Conservation (phyloP, 2,797 vertebrate species). For the Limnodromus scolopaceus region DNA sequence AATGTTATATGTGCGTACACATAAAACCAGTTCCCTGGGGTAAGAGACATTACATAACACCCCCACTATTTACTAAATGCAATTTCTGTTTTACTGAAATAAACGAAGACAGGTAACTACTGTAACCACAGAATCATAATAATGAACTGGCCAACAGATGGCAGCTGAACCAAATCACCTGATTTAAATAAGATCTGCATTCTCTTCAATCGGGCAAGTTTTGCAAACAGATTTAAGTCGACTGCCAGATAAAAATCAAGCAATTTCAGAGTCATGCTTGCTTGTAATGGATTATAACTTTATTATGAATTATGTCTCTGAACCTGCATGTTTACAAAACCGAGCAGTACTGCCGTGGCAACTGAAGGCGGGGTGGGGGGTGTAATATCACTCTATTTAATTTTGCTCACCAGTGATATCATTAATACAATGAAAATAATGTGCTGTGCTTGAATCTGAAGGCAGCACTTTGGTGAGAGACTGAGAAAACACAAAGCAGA, state of each 20-base stretch:
- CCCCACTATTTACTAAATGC: constrained; percentile 71
- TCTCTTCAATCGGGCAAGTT: constrained; percentile 60
- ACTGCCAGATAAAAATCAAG: constrained; percentile 73
- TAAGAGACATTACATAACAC: constrained; percentile 68
- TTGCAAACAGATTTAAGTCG: constrained; percentile 76
- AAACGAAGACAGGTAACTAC: constrained; percentile 78
- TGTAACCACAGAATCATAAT: constrained; percentile 73
- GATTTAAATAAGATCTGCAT: constrained; percentile 76
- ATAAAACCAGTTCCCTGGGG: constrained; percentile 49
- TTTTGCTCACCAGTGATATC: constrained; percentile 61
- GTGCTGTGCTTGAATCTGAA: constrained; percentile 49
- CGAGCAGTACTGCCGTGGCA: constrained; percentile 44
- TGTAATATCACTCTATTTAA: constrained; percentile 29
- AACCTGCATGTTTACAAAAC: constrained; percentile 63
- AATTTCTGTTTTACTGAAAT: constrained; percentile 73
- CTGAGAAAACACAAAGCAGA: constrained; percentile 67
- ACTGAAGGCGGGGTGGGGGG: neutral
- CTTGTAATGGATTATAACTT: constrained; percentile 71
- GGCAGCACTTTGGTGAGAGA: constrained; percentile 61
- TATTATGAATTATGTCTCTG: constrained; percentile 40
- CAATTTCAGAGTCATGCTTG: constrained; percentile 69
- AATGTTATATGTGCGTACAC: neutral
- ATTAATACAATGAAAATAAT: constrained; percentile 71
- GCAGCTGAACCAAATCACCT: constrained; percentile 80
- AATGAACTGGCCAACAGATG: constrained; percentile 81